These are phyloP conservation scores for Illadopsis cleaveri DNA, from an alignment of 2,113 vertebrate species.

Conservation along the genomic window DNA sequence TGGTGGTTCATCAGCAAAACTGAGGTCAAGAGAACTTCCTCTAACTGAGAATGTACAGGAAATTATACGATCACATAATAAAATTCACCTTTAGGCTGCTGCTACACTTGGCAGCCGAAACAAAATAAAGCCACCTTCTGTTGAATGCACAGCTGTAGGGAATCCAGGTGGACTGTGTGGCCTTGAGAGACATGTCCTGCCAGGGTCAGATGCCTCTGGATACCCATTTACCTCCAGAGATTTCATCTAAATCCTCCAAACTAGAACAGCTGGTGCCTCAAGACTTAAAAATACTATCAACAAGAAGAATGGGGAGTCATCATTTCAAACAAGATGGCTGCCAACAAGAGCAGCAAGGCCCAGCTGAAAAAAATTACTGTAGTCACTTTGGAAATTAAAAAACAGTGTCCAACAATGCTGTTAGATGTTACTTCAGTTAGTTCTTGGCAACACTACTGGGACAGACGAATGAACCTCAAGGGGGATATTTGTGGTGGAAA, in stretches of 20 bases:
- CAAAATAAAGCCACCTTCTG: not conserved
- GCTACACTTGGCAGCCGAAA: not conserved
- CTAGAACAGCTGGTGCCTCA: not conserved
- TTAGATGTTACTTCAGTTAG: conserved; percentile 20
- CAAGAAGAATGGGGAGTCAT: not conserved
- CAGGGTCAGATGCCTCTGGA: not conserved
- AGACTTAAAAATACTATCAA: not conserved
- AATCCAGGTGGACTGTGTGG: not conserved
- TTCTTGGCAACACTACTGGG: conserved; percentile 7
- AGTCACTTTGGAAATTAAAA: conserved; percentile 29
- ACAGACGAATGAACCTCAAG: not conserved
- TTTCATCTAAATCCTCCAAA: not conserved
- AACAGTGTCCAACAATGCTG: not conserved
- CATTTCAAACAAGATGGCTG: not conserved
- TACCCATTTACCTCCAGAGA: not conserved
- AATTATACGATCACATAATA: not conserved
- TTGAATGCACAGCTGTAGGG: fast-evolving
- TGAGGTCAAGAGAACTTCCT: not conserved
- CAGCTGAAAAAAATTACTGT: conserved; percentile 27
- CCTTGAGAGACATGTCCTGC: not conserved
- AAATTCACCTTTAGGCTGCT: not conserved
- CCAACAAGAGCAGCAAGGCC: not conserved
- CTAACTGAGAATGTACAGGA: not conserved
- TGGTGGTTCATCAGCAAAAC: not conserved
- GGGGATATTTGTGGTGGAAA: conserved; percentile 36